These are phyloP conservation scores for Dromococcyx pavoninus DNA, from an alignment of 2,797 vertebrate species.

Conservation along the genomic window DNA sequence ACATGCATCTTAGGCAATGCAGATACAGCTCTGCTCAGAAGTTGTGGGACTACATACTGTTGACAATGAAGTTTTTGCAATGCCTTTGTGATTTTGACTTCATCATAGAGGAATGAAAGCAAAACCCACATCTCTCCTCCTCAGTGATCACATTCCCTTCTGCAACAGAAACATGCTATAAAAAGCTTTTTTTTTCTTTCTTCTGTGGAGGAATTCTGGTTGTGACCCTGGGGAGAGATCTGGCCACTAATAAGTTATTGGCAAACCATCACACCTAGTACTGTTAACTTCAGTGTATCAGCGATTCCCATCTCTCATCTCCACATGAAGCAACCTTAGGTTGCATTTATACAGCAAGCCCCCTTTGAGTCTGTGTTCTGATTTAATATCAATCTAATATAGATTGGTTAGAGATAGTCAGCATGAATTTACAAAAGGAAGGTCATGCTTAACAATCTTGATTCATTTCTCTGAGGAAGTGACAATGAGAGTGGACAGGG, in stretches of 20 bases:
- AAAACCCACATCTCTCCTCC: not conserved
- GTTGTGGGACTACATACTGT: not conserved
- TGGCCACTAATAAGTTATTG: not conserved
- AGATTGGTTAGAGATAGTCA: constrained; percentile 68
- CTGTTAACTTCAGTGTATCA: not conserved
- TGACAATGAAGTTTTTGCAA: not conserved
- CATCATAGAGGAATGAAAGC: not conserved
- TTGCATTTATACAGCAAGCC: constrained; percentile 26
- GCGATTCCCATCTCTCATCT: not conserved
- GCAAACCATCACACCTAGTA: not conserved
- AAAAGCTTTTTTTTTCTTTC: not conserved
- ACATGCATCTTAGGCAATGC: not conserved
- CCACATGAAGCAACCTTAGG: not conserved
- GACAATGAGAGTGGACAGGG: constrained; percentile 48
- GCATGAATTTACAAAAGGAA: constrained; percentile 55
- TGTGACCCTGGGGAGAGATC: not conserved
- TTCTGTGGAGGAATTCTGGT: not conserved
- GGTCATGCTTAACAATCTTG: constrained; percentile 58
- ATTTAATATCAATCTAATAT: constrained; percentile 70
- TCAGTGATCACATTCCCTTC: not conserved
- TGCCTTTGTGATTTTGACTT: not conserved
- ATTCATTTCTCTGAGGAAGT: constrained; percentile 64
- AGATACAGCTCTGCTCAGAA: not conserved
- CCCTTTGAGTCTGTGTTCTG: constrained; percentile 33
- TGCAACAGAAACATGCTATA: not conserved